These are phyloP conservation scores for Nowickia ferox DNA, from an alignment of 2,888 invertebrate species.

Conservation along the genomic window DNA sequence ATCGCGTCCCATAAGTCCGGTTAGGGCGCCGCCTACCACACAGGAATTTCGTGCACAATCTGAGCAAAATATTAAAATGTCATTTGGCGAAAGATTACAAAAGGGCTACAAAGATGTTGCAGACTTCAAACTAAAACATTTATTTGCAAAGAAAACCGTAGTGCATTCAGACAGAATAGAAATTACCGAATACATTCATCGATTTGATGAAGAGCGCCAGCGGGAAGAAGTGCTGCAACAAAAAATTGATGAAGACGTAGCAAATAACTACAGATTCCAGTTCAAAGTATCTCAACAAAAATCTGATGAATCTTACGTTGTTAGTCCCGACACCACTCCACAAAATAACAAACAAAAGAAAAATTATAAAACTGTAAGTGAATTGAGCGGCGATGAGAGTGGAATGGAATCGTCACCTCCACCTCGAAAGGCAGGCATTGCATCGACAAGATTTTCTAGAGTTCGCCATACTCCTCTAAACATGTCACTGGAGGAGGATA, in stretches of 20 bases:
- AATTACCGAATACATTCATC: slow-evolving; percentile 79
- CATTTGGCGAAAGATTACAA: slow-evolving; percentile 78
- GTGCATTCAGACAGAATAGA: slow-evolving; percentile 79
- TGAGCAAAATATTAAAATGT: slow-evolving; percentile 70
- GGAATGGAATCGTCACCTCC: slow-evolving; percentile 77
- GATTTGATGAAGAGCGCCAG: slow-evolving; percentile 78
- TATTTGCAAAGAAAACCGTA: slow-evolving; percentile 80
- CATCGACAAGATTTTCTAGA: slow-evolving; percentile 76
- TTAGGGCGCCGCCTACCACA: slow-evolving; percentile 13
- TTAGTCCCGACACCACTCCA: slow-evolving; percentile 13
- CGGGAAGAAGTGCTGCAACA: slow-evolving; percentile 75
- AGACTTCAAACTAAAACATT: slow-evolving; percentile 80
- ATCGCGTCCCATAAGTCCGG: slow-evolving; percentile 76
- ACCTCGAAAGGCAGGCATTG: slow-evolving; percentile 75
- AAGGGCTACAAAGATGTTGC: slow-evolving; percentile 80
- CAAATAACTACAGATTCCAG: slow-evolving; percentile 78
- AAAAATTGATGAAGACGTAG: slow-evolving; percentile 76
- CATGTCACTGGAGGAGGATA: slow-evolving; percentile 72
- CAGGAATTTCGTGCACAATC: slow-evolving; percentile 30
- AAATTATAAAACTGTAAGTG: slow-evolving; percentile 68
- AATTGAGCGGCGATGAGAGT: slow-evolving; percentile 78
- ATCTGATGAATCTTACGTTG: slow-evolving; percentile 71
- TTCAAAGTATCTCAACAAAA: slow-evolving; percentile 77
- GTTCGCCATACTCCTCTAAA: slow-evolving; percentile 75
- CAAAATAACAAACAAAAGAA: not conserved